Evolutionary conservation across 2,113 vertebrate genomes (phyloP).

Genomic region (Gasterosteus nipponicus): DNA sequence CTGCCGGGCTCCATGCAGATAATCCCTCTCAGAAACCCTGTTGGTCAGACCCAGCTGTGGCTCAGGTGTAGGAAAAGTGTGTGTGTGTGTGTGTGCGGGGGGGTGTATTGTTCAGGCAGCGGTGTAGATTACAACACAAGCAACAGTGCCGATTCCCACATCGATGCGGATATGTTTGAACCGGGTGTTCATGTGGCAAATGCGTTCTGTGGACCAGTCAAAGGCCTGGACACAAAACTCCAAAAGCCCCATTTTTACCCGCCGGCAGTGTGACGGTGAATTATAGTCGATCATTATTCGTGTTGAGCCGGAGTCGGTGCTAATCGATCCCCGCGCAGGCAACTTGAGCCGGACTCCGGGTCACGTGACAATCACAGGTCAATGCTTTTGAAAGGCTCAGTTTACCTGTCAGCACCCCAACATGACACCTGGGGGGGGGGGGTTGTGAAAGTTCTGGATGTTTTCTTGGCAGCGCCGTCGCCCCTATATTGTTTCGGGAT

Average conservation of each 20-base stretch:
- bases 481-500: neutral
- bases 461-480: neutral
- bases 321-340: neutral
- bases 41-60: constrained; percentile 68
- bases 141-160: neutral
- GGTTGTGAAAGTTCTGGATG: neutral
- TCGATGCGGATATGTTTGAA: neutral
- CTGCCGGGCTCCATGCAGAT: constrained; percentile 61
- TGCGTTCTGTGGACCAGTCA: neutral
- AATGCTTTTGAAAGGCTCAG: constrained; percentile 10
- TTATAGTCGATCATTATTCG: no score
- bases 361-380: constrained; percentile 40
- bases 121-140: constrained; percentile 47
- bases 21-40: constrained; percentile 62
- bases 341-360: neutral
- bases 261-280: neutral
- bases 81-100: constrained; percentile 10
- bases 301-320: no score
- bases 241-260: no score
- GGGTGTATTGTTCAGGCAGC: constrained; percentile 25
- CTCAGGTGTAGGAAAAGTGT: constrained; percentile 56
- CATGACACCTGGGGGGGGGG: neutral
- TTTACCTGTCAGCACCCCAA: neutral
- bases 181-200: neutral
- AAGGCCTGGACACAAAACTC: no score